Conservation (phyloP, 2,888 invertebrate genomes). For the Anoplius nigerrimus region DNA sequence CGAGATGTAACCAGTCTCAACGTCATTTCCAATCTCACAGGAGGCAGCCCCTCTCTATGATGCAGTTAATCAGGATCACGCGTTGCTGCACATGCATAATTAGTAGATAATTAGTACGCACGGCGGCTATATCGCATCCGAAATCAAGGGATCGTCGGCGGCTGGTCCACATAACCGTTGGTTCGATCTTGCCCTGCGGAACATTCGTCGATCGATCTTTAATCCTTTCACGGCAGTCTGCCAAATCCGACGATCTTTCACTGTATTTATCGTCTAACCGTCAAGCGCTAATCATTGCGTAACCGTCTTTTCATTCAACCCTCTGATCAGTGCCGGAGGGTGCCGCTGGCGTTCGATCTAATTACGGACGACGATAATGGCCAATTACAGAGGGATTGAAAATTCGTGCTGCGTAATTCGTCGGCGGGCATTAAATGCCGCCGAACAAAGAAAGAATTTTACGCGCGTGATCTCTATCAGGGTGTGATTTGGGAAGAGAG, state of each 20-base stretch:
- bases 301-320: too few species aligned
- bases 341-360: too few species aligned
- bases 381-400: too few species aligned
- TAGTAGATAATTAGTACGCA: conserved; percentile 41
- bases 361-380: too few species aligned
- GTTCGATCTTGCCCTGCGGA: neutral
- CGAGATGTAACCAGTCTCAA: conserved; percentile 28
- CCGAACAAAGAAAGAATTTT: too few species aligned
- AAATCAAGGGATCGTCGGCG: conserved; percentile 17
- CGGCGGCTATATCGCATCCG: conserved; percentile 5
- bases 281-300: too few species aligned
- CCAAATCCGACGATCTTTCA: neutral
- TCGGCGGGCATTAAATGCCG: too few species aligned
- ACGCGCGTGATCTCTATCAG: too few species aligned
- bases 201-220: conserved; percentile 9
- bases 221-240: neutral
- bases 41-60: conserved; percentile 26
- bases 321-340: too few species aligned
- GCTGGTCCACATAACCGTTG: neutral
- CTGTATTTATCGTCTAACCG: too few species aligned
- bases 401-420: too few species aligned
- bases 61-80: conserved; percentile 41
- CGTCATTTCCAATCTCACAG: conserved; percentile 24
- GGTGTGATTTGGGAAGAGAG: too few species aligned
- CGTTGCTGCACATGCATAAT: conserved; percentile 40